Base-by-base conservation (phyloP, 1,140 invertebrate species). In the Zaprionus nigranus region DNA sequence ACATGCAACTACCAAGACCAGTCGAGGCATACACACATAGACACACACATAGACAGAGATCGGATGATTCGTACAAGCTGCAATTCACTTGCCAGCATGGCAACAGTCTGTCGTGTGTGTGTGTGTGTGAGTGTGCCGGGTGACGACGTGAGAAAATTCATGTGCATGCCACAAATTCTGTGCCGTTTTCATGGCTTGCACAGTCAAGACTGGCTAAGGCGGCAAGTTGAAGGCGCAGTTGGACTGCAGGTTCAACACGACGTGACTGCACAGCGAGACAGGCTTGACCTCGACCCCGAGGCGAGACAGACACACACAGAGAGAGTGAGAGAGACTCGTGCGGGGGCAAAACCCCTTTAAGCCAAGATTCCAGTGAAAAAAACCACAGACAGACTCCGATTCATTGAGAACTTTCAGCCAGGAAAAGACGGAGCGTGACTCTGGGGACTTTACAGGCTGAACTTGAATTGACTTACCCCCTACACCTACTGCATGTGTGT, bases 121-220 rank as follows among this genome's bases (percentile, higher is more conserved):
- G 4, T 24, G 63, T 58, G 58, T 40, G 34, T 65, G 57, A 20
- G 53, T 67, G 28, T 54, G 40, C 71, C 79, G 51, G 77, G 81
- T 87, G 83, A 75, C 83, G 84, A 87, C 84, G 83, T 84, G 83
- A 87, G 83, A 87, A 87, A 87, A 87, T 83, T 81, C 83, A 87
- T 87, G 83, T 81, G 82, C 84, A 88, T 87, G 81, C 83, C 84
- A 88, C 84, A 87, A 81, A 87, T 88, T 88, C 80, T 87, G 83
- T 86, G 84, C 83, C 83, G 83, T 83, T 88, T 86, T 86, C 79
- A 78, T 69, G 63, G 56, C 49, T 57, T 30, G 12, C 15, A 56
- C 53, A 51, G 46, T 51, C 46, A 51, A 24, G 46, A 4, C 20
- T 24, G 20, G 46, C 46, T 51, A 51, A 11, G 49, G 30, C 61